phyloP scores from a whole-genome alignment of 2,797 vertebrate genomes.

The Sebastes matsubarae region DNA sequence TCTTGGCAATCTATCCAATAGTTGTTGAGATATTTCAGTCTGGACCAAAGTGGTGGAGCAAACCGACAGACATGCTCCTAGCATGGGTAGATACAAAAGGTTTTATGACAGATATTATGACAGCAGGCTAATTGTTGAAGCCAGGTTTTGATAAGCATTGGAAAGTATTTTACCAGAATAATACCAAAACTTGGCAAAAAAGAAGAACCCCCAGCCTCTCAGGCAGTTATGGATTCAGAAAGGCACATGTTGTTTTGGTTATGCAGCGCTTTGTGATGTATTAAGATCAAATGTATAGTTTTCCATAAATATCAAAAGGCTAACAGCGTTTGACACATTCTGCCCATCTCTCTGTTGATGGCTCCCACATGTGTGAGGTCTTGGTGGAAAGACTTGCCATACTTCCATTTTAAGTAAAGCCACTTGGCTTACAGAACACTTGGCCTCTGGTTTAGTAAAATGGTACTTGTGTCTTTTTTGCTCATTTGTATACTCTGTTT shows the following conservation, averaged over 20 bases:
- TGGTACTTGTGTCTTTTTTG: neutral
- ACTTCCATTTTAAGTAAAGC: constrained; percentile 52
- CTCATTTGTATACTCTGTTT: constrained; percentile 24
- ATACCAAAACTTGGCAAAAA: constrained; percentile 45
- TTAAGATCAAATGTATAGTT: constrained; percentile 70
- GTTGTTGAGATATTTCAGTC: neutral
- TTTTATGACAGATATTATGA: constrained; percentile 47
- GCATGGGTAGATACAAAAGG: neutral
- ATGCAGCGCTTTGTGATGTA: constrained; percentile 49
- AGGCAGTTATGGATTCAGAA: constrained; percentile 41
- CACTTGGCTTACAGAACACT: constrained; percentile 36
- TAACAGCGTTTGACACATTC: constrained; percentile 78
- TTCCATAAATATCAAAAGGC: constrained; percentile 69
- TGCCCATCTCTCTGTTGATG: constrained; percentile 80
- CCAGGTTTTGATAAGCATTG: constrained; percentile 34
- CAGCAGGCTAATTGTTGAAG: constrained; percentile 46
- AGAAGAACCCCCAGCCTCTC: constrained; percentile 3
- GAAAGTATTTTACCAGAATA: constrained; percentile 61
- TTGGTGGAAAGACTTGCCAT: constrained; percentile 54
- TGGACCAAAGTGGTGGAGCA: neutral
- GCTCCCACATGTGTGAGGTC: constrained; percentile 77
- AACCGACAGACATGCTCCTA: neutral
- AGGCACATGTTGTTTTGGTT: constrained; percentile 70
- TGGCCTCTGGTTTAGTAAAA: constrained; percentile 40
- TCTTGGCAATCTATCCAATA: neutral